Evolutionary conservation across 2,797 vertebrate genomes (phyloP), one percentile per base, ranked within the genome.

Genomic region (Phataginus tetradactyla): DNA sequence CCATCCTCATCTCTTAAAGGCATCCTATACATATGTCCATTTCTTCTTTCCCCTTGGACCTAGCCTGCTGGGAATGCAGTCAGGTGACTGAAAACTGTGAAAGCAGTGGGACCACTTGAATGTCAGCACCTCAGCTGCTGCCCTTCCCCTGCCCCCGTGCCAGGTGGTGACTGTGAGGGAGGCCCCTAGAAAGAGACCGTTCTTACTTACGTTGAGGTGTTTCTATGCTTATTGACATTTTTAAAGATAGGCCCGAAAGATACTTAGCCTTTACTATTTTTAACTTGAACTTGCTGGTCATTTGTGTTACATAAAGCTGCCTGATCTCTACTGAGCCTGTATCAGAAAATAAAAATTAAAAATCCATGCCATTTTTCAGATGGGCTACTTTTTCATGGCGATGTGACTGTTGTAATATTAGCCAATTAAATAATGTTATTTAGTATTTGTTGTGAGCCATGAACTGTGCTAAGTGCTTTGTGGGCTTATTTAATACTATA

Each of bases 191-290:
- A 81, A 23, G 29, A 87, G 57, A n/a, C 14, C 23, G 2, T 11
- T 87, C 12, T 68, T 32, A 32, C 20, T 88, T 53, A 55, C 25
- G 34, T 15, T 11, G 34, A 3, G 3, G 63, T 86, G 25, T 42
- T 97, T 93, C 68, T 66, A n/a, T 86, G 39, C 10, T 74, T 72
- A 37, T 59, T 37, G 75, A 25, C 12, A 21, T 79, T 95, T 88
- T 57, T 27, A 94, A 90, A 87, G 72, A 69, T 3, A 49, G 27
- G 12, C 7, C 45, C 17, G 14, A 75, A 12, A 75, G 7, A 68
- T 17, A n/a, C 23, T 37, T 92, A 78, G 61, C 34, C 42, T 45
- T 68, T 85, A 21, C 0, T 39, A 20, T 37, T 83, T 10, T 55
- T 83, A 53, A 90, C 3, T 64, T 96, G 64, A 86, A 68, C 7